A percentile compares a stretch with the other conserved stretches of the same genome.
These are phyloP conservation scores for Phrynocephalus forsythii DNA, from an alignment of 2,797 vertebrate genomes.

Conservation along the genomic window DNA sequence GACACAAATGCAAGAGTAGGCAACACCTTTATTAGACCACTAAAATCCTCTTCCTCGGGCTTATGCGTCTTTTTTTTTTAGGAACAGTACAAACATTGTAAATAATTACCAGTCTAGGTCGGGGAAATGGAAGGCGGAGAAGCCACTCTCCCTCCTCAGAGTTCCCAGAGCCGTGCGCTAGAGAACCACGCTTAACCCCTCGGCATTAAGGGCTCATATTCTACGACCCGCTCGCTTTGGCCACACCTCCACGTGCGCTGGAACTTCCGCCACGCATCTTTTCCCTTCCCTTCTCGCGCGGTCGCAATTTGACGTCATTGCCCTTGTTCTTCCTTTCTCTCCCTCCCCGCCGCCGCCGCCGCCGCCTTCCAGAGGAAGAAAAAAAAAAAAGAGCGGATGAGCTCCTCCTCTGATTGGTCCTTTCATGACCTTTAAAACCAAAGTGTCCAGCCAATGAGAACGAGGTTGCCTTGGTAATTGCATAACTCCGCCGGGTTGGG, in stretches of 20 bases:
- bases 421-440: neutral
- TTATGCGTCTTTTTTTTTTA: no score
- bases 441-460: neutral
- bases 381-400: no score
- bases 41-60: no score
- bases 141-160: no score
- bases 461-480: neutral
- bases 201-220: neutral
- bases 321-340: neutral
- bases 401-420: neutral
- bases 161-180: neutral
- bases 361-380: no score
- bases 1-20: no score
- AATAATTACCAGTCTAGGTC: no score
- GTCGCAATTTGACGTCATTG: neutral
- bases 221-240: neutral
- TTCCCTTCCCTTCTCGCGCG: neutral
- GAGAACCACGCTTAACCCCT: neutral
- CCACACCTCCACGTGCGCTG: neutral
- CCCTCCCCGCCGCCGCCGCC: neutral
- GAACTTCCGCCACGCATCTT: no score
- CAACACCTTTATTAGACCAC: no score
- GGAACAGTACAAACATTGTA: no score
- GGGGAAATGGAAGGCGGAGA: no score
- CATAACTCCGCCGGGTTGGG: constrained; percentile 20